Evolutionary conservation across 2,113 vertebrate genomes (phyloP), one percentile per base, ranked within the genome.

Genomic region (Bolborhynchus lineola): DNA sequence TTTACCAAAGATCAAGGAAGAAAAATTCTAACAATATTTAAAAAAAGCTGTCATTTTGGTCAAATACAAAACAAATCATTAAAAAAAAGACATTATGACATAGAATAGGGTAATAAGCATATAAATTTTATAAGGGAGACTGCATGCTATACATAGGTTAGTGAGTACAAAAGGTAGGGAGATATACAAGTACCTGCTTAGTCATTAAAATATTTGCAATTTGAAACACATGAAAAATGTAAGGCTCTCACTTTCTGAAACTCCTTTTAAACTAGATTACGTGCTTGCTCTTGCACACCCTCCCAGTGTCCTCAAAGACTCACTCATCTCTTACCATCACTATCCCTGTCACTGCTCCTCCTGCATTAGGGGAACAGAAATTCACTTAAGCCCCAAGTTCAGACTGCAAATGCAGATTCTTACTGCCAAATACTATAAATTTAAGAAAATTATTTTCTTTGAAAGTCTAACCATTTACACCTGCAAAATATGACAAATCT

Each of bases 21-120:
- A 9, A 16, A 71, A 86, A 52, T 2, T 53, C 35, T 76, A 91
- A 37, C 47, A 68, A 52, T 24, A 50, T 11, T 71, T 12, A 18
- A 67, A 69, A 63, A 39, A 39, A 17, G 9, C 10, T 59, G 16
- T 47, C 39, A 35, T 68, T 84, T 75, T 50, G 24, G 33, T 47
- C 26, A 70, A 75, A 68, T 39, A 68, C 11, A 64, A 52, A 84
- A 70, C 6, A 88, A 85, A 39, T 37, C 3, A 65, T 72, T 60
- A 52, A 64, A 89, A 91, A 31, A 12, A 62, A 31, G 41, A 70
- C 5, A 71, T 55, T 12, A n/a, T 47, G 41, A 91, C 79, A 82
- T 52, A 62, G 28, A 94, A n/a, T 1, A 28, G 13, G 25, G 10
- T 35, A 91, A 64, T 35, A 50, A 14, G 26, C 0, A 0, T n/a